Evolutionary conservation across 2,113 vertebrate species (phyloP).

Genomic region (Charadrius vociferus): DNA sequence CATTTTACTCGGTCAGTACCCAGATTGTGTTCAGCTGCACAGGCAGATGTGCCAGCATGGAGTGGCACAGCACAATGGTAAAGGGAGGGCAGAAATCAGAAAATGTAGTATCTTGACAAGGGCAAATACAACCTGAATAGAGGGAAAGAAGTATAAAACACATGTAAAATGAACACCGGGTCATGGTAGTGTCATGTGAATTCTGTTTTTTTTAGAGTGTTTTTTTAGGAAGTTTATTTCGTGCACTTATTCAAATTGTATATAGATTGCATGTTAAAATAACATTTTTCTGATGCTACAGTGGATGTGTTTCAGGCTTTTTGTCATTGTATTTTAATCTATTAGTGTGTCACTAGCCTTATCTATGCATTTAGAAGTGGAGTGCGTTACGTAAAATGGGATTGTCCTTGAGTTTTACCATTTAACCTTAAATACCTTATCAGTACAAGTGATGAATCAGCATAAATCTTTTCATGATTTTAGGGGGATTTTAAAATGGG

Average conservation of each 20-base stretch:
- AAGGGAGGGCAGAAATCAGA: background rate
- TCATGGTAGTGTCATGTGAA: background rate
- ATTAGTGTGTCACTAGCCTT: background rate
- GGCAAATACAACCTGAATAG: background rate
- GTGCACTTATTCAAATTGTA: background rate
- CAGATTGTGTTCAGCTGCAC: background rate
- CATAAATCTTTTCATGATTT: background rate
- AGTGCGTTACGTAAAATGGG: background rate
- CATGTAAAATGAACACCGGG: background rate
- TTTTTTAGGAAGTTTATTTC: background rate
- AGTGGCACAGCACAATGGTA: background rate
- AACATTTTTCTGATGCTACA: rapidly evolving
- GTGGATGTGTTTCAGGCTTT: background rate
- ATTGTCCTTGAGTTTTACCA: background rate
- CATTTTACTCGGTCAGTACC: background rate
- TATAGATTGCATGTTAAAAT: background rate
- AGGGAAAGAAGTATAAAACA: background rate
- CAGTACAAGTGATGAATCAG: background rate
- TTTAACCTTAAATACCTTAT: background rate
- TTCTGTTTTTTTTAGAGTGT: background rate
- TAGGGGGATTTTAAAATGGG: background rate
- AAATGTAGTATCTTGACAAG: background rate
- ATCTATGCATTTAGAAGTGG: background rate
- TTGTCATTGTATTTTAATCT: background rate
- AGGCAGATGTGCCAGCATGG: background rate